Evolutionary conservation across 2,888 invertebrate genomes (phyloP).

Genomic region (Pegoplata infirma): DNA sequence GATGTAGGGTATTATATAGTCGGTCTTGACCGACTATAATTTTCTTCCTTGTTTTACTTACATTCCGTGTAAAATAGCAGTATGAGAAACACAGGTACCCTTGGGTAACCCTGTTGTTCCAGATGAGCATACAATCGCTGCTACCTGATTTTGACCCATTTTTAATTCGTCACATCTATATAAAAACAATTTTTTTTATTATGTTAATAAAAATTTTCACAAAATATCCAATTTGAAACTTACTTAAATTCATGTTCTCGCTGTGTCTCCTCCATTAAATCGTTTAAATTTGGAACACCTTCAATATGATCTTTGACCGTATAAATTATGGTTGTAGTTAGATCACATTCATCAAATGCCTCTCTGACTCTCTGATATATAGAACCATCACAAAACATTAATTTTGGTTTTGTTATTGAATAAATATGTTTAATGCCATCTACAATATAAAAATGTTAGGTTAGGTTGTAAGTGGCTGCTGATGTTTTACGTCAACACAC

Average conservation of each 20-base stretch:
- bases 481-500: too few species aligned
- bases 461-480: too few species aligned
- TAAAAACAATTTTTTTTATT: neutral
- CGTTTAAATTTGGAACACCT: constrained; percentile 53
- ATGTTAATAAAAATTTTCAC: neutral
- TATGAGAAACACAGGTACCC: constrained; percentile 65
- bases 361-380: constrained; percentile 58
- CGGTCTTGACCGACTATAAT: too few species aligned
- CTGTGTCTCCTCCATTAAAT: constrained; percentile 17
- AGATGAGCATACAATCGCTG: constrained; percentile 70
- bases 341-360: constrained; percentile 55
- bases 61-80: neutral
- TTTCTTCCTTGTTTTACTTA: too few species aligned
- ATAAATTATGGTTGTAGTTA: constrained; percentile 57
- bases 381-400: constrained; percentile 68
- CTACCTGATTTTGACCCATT: constrained; percentile 55
- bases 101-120: constrained; percentile 73
- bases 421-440: constrained; percentile 67
- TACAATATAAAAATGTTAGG: too few species aligned
- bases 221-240: too few species aligned
- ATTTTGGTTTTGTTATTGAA: constrained; percentile 65
- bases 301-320: constrained; percentile 64
- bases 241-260: constrained; percentile 7
- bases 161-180: constrained; percentile 65
- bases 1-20: too few species aligned